These are phyloP conservation scores for Lophochroa leadbeateri DNA, from an alignment of 2,113 vertebrate species.

Conservation along the genomic window DNA sequence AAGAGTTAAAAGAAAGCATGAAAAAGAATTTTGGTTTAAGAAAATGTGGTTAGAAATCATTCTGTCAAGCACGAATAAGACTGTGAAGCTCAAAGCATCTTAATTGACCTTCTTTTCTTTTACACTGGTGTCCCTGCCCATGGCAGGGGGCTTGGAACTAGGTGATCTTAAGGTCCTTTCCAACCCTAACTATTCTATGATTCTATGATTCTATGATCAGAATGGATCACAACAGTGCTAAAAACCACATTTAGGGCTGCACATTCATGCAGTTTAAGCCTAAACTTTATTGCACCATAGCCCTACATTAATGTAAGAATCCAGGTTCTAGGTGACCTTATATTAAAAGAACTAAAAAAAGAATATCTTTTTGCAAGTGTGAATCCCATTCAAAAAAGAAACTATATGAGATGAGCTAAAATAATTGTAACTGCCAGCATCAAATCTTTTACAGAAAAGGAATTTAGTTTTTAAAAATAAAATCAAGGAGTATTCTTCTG, in stretches of 20 bases:
- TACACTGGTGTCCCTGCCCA: not conserved
- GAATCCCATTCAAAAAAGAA: not conserved
- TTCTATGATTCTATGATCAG: not conserved
- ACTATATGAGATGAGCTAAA: not conserved
- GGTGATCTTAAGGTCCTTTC: no score
- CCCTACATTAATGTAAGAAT: not conserved
- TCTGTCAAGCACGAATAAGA: not conserved
- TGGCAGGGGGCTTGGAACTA: no score
- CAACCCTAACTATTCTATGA: no score
- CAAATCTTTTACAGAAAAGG: constrained; percentile 33
- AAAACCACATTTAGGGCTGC: not conserved
- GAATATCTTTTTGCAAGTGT: not conserved
- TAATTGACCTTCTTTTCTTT: not conserved
- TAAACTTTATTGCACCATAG: not conserved
- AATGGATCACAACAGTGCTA: not conserved
- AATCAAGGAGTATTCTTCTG: not conserved
- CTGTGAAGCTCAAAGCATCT: not conserved
- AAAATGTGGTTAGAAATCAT: not conserved
- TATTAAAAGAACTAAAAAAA: not conserved
- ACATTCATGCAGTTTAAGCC: not conserved
- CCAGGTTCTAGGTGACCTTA: not conserved
- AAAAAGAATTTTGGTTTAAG: not conserved
- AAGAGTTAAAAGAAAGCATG: not conserved
- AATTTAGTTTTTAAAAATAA: constrained; percentile 42
- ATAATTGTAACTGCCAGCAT: constrained; percentile 22